Base-by-base conservation (phyloP, 2,888 invertebrate genomes). In the Lasioglossum vierecki region DNA sequence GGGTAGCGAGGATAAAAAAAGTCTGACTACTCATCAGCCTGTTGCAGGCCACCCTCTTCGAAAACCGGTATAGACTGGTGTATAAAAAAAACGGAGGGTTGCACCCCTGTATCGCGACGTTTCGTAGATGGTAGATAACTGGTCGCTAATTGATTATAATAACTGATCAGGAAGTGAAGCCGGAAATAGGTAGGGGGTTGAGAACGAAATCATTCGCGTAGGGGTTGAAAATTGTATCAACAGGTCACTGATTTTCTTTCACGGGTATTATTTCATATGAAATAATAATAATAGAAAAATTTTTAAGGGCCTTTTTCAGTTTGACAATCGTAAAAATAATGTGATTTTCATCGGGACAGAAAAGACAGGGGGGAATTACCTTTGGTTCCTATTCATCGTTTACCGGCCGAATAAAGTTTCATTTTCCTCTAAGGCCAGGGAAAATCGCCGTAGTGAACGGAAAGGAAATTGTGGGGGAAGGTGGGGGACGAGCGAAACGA, bases 141-240 rank as follows among this genome's bases (percentile, higher is more conserved):
- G 91, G 90, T 86, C 90, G 93, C 93, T 94, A 94, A 95, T 95
- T 95, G 94, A 95, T 95, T 94, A 94, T 93, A 93, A 95, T 94
- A 94, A 94, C 90, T 88, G 88, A 80, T 68, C 76, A 66, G 91
- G 88, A 90, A 89, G 84, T 79, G 88, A 77, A 87, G 83, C 85
- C 88, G 90, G 91, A 85, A 85, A 77, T 53, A 26, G 41, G 39
- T 39, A 72, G 68, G 75, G 73, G 49, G 46, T 57, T 30, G n/a
- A 63, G 18, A 53, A 9, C 9, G 22, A 22, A 22, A 53, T 15
- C 35, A n/a, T 18, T 4, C 49, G 35, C 13, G 79, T 79, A 63
- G 73, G 83, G 79, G 72, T 78, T 85, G 82, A 66, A 82, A 87
- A 71, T 79, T 82, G 15, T 46, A 46, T 35, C 2, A 46, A 46